phyloP scores from a whole-genome alignment of 92 coral and sea anemone genomes.

The Phymanthus crucifer region DNA sequence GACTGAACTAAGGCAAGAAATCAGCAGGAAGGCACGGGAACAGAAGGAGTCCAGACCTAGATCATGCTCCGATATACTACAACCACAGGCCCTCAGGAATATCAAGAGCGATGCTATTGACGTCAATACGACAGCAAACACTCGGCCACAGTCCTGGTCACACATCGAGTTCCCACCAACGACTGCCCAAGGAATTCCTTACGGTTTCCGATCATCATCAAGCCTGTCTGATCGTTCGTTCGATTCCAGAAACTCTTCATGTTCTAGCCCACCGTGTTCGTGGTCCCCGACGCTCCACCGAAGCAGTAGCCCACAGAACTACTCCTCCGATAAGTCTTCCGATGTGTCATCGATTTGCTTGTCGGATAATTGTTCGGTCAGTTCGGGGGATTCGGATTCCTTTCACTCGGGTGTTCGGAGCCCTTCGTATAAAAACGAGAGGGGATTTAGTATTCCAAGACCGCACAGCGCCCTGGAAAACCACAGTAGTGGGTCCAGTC shows the following conservation, averaged over 20 bases:
- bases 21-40: slow-evolving; percentile 5
- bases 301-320: slow-evolving; percentile 2
- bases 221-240: slow-evolving; percentile 1
- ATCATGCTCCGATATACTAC: slow-evolving; percentile 21
- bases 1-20: not conserved
- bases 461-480: slow-evolving; percentile 3
- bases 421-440: slow-evolving; percentile 22
- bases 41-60: slow-evolving; percentile 15
- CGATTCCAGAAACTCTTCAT: slow-evolving; percentile 18
- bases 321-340: slow-evolving; percentile 58
- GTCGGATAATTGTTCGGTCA: slow-evolving; percentile 79
- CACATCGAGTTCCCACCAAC: slow-evolving; percentile 24
- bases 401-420: slow-evolving; percentile 37
- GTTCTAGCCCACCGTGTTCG: slow-evolving; percentile 27
- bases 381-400: slow-evolving; percentile 75
- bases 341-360: slow-evolving; percentile 59
- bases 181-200: not conserved
- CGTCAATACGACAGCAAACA: not conserved
- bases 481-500: slow-evolving; percentile 6
- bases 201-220: not conserved
- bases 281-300: slow-evolving; percentile 12
- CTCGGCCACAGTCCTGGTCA: slow-evolving; percentile 49
- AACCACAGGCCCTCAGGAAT: slow-evolving; percentile 2
- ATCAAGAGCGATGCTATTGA: slow-evolving; percentile 13
- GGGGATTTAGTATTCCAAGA: not conserved